Evolutionary conservation across 53 echinoderm and acorn worm species (phyloP).

Genomic region (Astropecten irregularis): DNA sequence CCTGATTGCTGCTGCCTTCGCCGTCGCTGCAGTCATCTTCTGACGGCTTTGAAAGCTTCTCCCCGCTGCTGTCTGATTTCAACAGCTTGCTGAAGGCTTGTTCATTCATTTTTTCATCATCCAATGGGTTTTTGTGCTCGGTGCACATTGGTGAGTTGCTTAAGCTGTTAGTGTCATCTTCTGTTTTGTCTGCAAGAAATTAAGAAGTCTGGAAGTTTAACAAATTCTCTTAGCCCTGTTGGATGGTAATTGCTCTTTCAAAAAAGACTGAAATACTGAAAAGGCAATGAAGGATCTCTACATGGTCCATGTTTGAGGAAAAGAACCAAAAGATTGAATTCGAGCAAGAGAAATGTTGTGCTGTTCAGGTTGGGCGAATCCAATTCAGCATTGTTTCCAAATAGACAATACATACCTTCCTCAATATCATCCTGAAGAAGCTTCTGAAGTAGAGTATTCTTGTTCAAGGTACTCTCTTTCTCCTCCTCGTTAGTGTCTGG

Average conservation of each 20-base stretch:
- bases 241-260: too few species aligned
- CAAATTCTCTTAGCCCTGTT: too few species aligned
- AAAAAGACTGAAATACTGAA: too few species aligned
- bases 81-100: conserved; percentile 46
- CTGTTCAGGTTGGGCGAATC: too few species aligned
- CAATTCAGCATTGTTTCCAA: too few species aligned
- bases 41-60: neutral
- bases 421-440: conserved; percentile 83
- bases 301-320: too few species aligned
- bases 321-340: too few species aligned
- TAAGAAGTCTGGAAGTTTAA: neutral
- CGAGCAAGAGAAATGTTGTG: too few species aligned
- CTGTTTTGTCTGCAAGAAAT: conserved; percentile 51
- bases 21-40: neutral
- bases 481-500: conserved; percentile 89
- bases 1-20: neutral
- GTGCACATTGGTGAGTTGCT: conserved; percentile 40
- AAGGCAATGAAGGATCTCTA: too few species aligned
- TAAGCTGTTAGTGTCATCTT: conserved; percentile 64
- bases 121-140: conserved; percentile 20
- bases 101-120: conserved; percentile 42
- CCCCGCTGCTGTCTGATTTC: neutral
- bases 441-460: conserved; percentile 80
- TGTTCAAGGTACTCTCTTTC: conserved; percentile 63
- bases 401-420: conserved; percentile 35